A percentile compares a stretch with the other conserved stretches of the same genome.
These are phyloP conservation scores for Microchirus variegatus DNA, from an alignment of 2,797 vertebrate genomes.

Conservation along the genomic window DNA sequence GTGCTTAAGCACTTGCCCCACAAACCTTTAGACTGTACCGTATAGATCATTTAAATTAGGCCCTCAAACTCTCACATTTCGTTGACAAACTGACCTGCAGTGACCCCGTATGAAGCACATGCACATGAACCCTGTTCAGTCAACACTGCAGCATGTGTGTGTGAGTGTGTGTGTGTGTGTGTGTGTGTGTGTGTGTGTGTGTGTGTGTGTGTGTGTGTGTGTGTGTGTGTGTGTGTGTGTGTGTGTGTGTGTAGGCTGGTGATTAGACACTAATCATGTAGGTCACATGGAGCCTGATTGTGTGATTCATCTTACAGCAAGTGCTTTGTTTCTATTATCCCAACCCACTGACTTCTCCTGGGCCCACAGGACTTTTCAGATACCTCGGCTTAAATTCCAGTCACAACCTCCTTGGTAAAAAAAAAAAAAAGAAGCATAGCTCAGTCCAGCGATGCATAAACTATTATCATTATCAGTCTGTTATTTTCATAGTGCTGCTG, in stretches of 20 bases:
- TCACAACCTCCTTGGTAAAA: constrained; percentile 35
- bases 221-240: constrained; percentile 6
- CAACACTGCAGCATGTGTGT: not conserved
- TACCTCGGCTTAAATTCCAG: constrained; percentile 21
- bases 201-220: constrained; percentile 6
- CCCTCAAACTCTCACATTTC: constrained; percentile 16
- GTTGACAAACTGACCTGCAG: constrained; percentile 5
- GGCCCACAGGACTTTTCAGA: constrained; percentile 26
- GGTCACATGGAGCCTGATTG: constrained; percentile 40
- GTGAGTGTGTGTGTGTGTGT: constrained; percentile 6
- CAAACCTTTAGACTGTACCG: too few relatives aligned
- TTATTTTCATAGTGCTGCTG: constrained; percentile 18
- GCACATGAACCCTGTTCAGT: constrained; percentile 9
- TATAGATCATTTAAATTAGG: too few relatives aligned
- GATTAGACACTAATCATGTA: constrained; percentile 64
- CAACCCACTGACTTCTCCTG: constrained; percentile 44
- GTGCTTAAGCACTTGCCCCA: not conserved
- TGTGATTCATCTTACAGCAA: constrained; percentile 51
- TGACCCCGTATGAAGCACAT: constrained; percentile 2
- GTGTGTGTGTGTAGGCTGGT: constrained; percentile 34
- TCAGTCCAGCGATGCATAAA: constrained; percentile 14
- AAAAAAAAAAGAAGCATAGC: constrained; percentile 6
- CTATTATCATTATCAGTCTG: constrained; percentile 22
- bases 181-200: constrained; percentile 24
- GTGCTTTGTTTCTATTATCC: constrained; percentile 56